Conservation (phyloP, 1,140 invertebrate species). For the Anastrepha ludens region DNA sequence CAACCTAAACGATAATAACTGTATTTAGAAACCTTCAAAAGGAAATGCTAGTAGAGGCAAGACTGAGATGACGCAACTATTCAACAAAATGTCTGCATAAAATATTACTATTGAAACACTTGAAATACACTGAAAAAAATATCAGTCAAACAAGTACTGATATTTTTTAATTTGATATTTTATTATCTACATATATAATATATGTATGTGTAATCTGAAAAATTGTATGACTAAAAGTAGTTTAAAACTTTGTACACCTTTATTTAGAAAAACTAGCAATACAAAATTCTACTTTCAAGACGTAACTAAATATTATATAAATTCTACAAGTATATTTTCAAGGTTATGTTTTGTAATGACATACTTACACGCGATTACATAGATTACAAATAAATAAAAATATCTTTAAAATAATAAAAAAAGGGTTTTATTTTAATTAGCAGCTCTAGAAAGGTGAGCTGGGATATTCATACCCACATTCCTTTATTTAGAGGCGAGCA, state of each 20-base stretch:
- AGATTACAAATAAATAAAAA: background rate
- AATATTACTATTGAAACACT: background rate
- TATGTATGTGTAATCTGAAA: slow-evolving; percentile 21
- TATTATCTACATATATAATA: slow-evolving; percentile 1
- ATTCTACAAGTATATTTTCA: slow-evolving; percentile 27
- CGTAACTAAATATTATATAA: background rate
- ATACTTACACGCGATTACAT: background rate
- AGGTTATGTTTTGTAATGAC: slow-evolving; percentile 9
- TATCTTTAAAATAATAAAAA: background rate
- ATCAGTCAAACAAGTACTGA: background rate
- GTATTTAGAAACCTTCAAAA: slow-evolving; percentile 44
- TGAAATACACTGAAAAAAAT: slow-evolving; percentile 11
- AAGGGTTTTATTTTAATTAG: background rate
- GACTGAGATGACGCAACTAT: slow-evolving; percentile 42
- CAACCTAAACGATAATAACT: background rate
- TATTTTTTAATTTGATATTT: slow-evolving; percentile 25
- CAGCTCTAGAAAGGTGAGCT: too few species aligned
- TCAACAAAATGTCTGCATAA: background rate
- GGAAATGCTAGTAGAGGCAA: slow-evolving; percentile 48
- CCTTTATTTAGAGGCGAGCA: too few species aligned
- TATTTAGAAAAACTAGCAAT: background rate
- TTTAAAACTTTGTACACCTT: background rate
- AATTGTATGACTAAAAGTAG: background rate
- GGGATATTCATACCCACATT: too few species aligned
- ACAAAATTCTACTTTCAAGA: background rate